Percentiles rank a stretch among this genome's conserved stretches.
Conservation (phyloP, 2,113 vertebrate genomes). For the Camarhynchus parvulus region DNA sequence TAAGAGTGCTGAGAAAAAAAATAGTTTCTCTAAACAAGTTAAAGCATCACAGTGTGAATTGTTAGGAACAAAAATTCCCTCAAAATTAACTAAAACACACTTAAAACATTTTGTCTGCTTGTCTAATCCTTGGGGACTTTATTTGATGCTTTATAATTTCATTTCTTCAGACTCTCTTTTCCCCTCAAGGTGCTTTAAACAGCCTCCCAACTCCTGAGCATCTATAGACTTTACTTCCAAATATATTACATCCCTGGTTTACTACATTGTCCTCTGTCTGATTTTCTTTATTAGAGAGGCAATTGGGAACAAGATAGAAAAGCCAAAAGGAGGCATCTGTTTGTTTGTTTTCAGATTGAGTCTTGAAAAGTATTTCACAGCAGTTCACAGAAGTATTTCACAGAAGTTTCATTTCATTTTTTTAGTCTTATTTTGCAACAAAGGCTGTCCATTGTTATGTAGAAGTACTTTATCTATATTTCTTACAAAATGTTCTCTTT, state of each 20-base stretch:
- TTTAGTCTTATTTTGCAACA: background rate
- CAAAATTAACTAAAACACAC: background rate
- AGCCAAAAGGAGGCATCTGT: background rate
- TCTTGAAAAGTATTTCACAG: background rate
- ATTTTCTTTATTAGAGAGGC: background rate
- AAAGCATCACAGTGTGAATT: background rate
- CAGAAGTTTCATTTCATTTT: slow-evolving; percentile 28
- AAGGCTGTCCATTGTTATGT: background rate
- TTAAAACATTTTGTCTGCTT: background rate
- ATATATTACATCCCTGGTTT: background rate
- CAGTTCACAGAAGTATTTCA: background rate
- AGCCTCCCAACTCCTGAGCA: background rate
- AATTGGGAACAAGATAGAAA: background rate
- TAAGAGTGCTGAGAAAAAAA: background rate
- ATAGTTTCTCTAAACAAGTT: background rate
- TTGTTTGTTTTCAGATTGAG: background rate
- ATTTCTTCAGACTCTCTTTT: background rate
- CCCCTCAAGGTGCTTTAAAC: background rate
- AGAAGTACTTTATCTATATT: background rate
- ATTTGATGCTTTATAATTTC: background rate
- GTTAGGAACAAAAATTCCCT: background rate
- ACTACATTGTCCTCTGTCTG: background rate
- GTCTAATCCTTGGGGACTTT: background rate
- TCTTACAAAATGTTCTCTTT: slow-evolving; percentile 9
- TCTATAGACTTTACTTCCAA: background rate